Evolutionary conservation across 2,797 vertebrate genomes (phyloP), one percentile per base, ranked within the genome.

Genomic region (Decapterus maruadsi): DNA sequence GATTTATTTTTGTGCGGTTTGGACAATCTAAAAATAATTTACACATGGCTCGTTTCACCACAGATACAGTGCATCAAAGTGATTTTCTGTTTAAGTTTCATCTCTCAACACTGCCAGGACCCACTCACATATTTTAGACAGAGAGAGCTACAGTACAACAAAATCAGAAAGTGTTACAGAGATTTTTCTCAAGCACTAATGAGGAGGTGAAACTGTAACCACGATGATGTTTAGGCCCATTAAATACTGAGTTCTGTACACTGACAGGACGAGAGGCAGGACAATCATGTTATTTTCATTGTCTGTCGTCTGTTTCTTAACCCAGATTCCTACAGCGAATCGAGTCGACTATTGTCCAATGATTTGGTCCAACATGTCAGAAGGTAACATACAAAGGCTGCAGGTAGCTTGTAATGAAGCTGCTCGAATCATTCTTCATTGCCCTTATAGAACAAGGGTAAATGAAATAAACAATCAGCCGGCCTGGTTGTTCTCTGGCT

Each of bases 291-390:
- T 9, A 54, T 36, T 70, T 70, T 4, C 22, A 54, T 53, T 8
- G 12, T 58, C 29, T 51, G 51, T 78, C 63, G 46, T 29, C 38
- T 53, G 48, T 64, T 36, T 72, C 69, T 79, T 74, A 81, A 72
- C 75, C 75, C 46, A 85, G 72, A 83, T 83, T 77, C 29, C 16
- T 57, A 45, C 8, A 7, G 50, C 69, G 43, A 81, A 61, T 82
- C 82, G 3, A 26, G 26, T 26, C 26, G 31, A 34, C 31, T 34
- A 34, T 34, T 34, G 31, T 34, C 31, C 31, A 34, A 34, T 34
- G 31, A 34, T 5, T 34, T 34, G 31, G 4, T 34, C 31, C 6
- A 34, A 34, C 31, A 34, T 6, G 6, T 34, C 31, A 34, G 31
- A 34, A 34, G 31, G 6, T 6, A 31, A 31, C 6, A 31, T 31